Evolutionary conservation across 2,113 vertebrate species (phyloP).

Genomic region (Hystrix brachyura): DNA sequence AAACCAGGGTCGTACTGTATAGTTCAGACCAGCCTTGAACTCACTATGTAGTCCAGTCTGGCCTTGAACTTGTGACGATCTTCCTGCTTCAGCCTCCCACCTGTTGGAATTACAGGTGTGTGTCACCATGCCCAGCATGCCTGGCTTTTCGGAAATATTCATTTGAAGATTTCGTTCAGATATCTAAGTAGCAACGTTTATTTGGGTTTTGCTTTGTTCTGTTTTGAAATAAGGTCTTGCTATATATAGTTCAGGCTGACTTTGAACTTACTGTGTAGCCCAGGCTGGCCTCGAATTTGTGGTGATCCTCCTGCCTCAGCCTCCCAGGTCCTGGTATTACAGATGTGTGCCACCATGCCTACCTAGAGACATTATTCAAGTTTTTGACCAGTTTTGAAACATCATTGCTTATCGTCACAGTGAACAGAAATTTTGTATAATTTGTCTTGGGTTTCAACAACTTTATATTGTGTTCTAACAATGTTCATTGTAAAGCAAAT

Average conservation of each 20-base stretch:
- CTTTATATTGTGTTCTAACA: constrained; percentile 25
- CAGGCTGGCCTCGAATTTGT: background rate
- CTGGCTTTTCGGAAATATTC: background rate
- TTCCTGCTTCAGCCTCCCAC: background rate
- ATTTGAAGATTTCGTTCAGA: constrained; percentile 43
- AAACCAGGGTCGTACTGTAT: background rate
- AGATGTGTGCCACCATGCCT: background rate
- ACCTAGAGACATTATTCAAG: background rate
- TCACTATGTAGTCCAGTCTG: background rate
- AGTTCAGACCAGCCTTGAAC: background rate
- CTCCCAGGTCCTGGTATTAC: background rate
- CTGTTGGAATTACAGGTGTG: background rate
- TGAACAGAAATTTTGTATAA: constrained; percentile 44
- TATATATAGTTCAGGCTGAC: background rate
- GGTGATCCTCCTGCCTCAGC: background rate
- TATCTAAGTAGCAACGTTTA: constrained; percentile 15
- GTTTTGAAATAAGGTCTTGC: background rate
- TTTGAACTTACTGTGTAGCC: background rate
- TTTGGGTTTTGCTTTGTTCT: background rate
- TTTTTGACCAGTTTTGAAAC: constrained; percentile 62
- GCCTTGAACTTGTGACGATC: background rate
- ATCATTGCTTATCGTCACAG: constrained; percentile 41
- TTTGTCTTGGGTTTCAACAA: constrained; percentile 36
- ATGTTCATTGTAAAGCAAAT: constrained; percentile 45
- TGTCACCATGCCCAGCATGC: background rate